Base-by-base conservation (phyloP, 2,113 vertebrate species). In the Morphnarchus princeps region DNA sequence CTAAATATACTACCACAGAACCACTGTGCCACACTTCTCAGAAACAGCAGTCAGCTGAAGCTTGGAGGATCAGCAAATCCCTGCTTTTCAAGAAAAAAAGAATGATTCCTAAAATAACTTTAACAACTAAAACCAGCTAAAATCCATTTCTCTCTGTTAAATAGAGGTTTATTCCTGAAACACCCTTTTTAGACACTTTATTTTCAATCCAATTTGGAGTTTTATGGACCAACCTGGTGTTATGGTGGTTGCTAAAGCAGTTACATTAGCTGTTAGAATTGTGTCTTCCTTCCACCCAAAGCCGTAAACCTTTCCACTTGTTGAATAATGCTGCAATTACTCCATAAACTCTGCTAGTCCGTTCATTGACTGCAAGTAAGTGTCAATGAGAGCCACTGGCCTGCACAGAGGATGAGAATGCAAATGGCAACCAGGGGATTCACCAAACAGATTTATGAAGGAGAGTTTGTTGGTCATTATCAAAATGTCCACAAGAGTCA, bases 261-360 rank as follows among this genome's bases (percentile, higher is more conserved):
- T 87, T 94, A 61, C 38, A 45, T 73, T 87, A 87, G 81, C 91
- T 91, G 62, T 65, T 93, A 82, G 52, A 87, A 91, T 87, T 85
- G 40, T 63, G 65, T 82, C 81, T 89, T 87, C 73, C 59, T 70
- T 95, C 70, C 82, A 88, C 49, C n/a, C 40, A 61, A 91, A 89
- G 70, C 81, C 32, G 72, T 94, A 95, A 96, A 92, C 80, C 54
- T 89, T 87, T 26, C 61, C 73, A 95, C 73, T 82, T 96, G 89
- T 95, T 95, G 95, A 89, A 32, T 87, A 91, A 94, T 28, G 22
- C 52, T 87, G 87, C 96, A 91, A 79, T 82, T 95, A 91, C 81
- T 78, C 80, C 73, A 79, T 89, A 89, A 97, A 89, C 80, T 87
- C 88, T 87, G 57, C 61, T 72, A 87, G 92, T 78, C 87, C 49